These are phyloP conservation scores for Tetrapedia diversipes DNA, from an alignment of 2,888 invertebrate genomes.

Conservation along the genomic window DNA sequence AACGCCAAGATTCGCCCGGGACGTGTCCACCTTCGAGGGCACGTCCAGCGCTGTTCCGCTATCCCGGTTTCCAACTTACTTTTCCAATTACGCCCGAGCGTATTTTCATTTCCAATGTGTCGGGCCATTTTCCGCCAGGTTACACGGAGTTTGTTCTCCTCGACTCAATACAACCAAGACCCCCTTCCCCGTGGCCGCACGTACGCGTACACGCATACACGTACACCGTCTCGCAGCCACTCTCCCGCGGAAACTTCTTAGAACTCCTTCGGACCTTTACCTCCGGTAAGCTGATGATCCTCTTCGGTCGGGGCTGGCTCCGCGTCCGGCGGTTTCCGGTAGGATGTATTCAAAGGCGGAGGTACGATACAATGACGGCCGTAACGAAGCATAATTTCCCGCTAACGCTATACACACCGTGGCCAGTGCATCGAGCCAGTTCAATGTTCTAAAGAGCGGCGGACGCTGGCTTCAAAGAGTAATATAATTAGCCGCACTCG, in stretches of 20 bases:
- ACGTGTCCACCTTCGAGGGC: not conserved
- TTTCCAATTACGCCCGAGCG: constrained; percentile 37
- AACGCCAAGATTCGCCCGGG: not conserved
- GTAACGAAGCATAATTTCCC: constrained; percentile 64
- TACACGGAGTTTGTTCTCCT: constrained; percentile 36
- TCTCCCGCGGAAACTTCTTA: constrained; percentile 23
- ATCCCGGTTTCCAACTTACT: constrained; percentile 24
- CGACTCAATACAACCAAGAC: constrained; percentile 12
- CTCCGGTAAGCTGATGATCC: constrained; percentile 38
- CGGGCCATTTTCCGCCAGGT: constrained; percentile 38
- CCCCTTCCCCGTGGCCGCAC: not conserved
- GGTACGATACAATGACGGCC: constrained; percentile 49
- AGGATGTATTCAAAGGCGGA: constrained; percentile 35
- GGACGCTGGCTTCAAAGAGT: constrained; percentile 63
- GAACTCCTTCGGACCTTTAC: constrained; percentile 28
- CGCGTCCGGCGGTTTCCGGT: constrained; percentile 29
- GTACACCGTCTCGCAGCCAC: not conserved
- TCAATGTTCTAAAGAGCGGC: constrained; percentile 53
- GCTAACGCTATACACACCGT: constrained; percentile 29
- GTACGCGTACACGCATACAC: not conserved
- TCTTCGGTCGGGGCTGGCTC: not conserved
- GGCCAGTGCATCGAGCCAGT: constrained; percentile 35
- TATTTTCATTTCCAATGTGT: constrained; percentile 44
- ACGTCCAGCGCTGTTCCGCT: not conserved
- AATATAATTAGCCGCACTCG: constrained; percentile 70